Percentiles rank a stretch among this genome's conserved stretches.
These are phyloP conservation scores for Hedya salicella DNA, from an alignment of 2,888 invertebrate genomes.

Conservation along the genomic window DNA sequence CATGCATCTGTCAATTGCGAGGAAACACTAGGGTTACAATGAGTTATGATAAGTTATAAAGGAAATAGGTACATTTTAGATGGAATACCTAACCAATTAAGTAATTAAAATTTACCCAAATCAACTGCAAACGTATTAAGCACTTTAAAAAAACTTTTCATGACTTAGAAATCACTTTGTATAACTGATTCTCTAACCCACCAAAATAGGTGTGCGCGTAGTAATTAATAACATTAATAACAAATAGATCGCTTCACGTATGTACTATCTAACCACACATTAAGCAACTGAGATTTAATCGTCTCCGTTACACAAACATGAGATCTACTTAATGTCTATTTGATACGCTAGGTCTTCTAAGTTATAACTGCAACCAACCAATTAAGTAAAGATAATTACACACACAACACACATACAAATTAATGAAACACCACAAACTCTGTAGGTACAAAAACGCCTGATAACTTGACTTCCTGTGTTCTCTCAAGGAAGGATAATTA, in stretches of 20 bases:
- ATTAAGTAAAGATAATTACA: not conserved
- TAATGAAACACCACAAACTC: not conserved
- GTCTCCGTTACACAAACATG: constrained; percentile 5
- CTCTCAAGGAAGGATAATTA: not conserved
- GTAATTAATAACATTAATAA: too few species aligned
- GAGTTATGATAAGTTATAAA: too few species aligned
- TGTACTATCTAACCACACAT: not conserved
- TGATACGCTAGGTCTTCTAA: constrained; percentile 17
- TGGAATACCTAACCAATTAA: too few species aligned
- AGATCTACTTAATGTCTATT: constrained; percentile 1
- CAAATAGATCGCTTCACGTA: not conserved
- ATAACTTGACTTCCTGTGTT: not conserved
- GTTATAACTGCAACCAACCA: not conserved
- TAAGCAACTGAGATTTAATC: constrained; percentile 18
- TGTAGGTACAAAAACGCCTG: not conserved
- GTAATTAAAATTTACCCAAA: too few species aligned
- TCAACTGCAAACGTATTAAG: too few species aligned
- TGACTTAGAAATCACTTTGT: too few species aligned
- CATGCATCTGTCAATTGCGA: too few species aligned
- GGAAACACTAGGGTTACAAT: too few species aligned
- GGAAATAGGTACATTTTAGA: too few species aligned
- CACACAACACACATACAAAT: not conserved
- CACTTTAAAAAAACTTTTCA: too few species aligned
- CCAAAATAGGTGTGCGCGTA: too few species aligned
- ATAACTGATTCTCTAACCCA: not conserved